Conservation (phyloP, 2,888 invertebrate species). For the Ischnura elegans region DNA sequence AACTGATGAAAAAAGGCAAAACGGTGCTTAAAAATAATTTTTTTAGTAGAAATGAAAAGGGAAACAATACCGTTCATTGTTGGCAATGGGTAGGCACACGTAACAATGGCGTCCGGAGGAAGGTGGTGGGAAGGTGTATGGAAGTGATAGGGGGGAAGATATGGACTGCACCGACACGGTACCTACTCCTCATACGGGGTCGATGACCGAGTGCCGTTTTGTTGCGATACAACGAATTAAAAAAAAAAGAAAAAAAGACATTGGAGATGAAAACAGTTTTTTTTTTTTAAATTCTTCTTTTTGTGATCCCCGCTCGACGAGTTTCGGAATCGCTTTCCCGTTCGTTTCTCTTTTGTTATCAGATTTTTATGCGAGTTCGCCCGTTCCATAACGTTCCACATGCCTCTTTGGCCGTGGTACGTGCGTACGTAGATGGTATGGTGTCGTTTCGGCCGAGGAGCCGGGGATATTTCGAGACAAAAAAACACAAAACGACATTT, state of each 20-base stretch:
- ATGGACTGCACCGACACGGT: background rate
- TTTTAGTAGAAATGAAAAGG: too few relatives aligned
- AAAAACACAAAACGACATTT: background rate
- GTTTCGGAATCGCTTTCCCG: slow-evolving; percentile 35
- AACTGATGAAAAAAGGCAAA: background rate
- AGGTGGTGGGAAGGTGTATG: background rate
- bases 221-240: background rate
- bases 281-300: too few relatives aligned
- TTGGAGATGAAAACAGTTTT: background rate
- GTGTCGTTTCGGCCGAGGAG: background rate
- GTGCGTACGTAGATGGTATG: too few relatives aligned
- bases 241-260: background rate
- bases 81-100: slow-evolving; percentile 20
- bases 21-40: too few relatives aligned
- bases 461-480: too few relatives aligned
- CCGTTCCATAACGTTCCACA: slow-evolving; percentile 6
- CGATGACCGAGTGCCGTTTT: slow-evolving; percentile 18
- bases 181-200: background rate
- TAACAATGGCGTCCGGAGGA: background rate
- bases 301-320: slow-evolving; percentile 8
- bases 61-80: background rate
- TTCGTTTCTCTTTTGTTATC: slow-evolving; percentile 38
- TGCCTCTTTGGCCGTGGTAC: slow-evolving; percentile 19
- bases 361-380: slow-evolving; percentile 10
- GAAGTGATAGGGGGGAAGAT: background rate